Evolutionary conservation across 2,888 invertebrate species (phyloP).

Genomic region (Agriopis aurantiaria): DNA sequence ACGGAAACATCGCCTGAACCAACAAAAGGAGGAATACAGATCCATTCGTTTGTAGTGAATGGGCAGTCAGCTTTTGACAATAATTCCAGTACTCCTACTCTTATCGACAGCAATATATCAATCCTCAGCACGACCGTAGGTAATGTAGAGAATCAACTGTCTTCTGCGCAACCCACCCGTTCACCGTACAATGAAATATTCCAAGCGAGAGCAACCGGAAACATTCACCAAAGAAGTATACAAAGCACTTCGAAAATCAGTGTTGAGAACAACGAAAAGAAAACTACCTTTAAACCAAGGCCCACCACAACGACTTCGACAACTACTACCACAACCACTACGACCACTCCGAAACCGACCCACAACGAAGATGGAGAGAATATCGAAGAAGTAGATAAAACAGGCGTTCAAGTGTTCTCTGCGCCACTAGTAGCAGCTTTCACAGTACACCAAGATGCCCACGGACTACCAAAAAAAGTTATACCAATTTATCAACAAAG

Average conservation of each 20-base stretch:
- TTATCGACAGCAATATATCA: slow-evolving; percentile 75
- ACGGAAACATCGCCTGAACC: slow-evolving; percentile 56
- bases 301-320: slow-evolving; percentile 67
- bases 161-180: slow-evolving; percentile 71
- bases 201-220: slow-evolving; percentile 72
- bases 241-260: slow-evolving; percentile 60
- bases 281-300: slow-evolving; percentile 53
- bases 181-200: slow-evolving; percentile 76
- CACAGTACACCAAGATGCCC: slow-evolving; percentile 93
- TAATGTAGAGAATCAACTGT: slow-evolving; percentile 79
- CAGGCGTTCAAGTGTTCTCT: slow-evolving; percentile 92
- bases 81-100: slow-evolving; percentile 65
- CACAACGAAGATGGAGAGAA: slow-evolving; percentile 89
- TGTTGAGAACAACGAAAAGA: slow-evolving; percentile 56
- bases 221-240: slow-evolving; percentile 77
- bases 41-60: slow-evolving; percentile 86
- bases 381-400: slow-evolving; percentile 89
- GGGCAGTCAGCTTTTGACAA: slow-evolving; percentile 76
- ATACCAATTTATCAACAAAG: slow-evolving; percentile 89
- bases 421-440: slow-evolving; percentile 94
- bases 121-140: slow-evolving; percentile 78
- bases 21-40: slow-evolving; percentile 76
- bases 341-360: slow-evolving; percentile 89
- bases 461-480: slow-evolving; percentile 92
- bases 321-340: slow-evolving; percentile 82